Evolutionary conservation across 1,140 invertebrate species (phyloP).

Genomic region (Drosophila insularis): DNA sequence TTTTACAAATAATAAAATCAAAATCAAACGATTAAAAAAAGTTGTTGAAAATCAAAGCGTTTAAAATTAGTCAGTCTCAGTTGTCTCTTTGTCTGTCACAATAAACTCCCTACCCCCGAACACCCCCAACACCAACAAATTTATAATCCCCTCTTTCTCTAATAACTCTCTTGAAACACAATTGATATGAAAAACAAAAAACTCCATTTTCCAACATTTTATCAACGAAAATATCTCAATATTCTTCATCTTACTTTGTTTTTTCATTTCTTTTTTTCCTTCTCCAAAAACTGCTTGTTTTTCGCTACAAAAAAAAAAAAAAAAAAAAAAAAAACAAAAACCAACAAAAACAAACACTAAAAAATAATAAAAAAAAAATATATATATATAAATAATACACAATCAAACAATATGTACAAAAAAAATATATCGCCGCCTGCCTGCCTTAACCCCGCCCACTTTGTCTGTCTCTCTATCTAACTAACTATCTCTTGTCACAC

Average conservation of each 20-base stretch:
- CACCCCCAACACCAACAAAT: neutral
- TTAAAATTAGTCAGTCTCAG: constrained; percentile 30
- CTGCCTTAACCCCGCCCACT: neutral
- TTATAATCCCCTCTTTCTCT: neutral
- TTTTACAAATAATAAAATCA: constrained; percentile 54
- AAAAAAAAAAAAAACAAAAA: constrained; percentile 43
- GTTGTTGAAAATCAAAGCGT: constrained; percentile 73
- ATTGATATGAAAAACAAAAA: constrained; percentile 17
- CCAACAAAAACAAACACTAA: constrained; percentile 24
- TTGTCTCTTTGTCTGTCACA: neutral
- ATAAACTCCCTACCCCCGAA: neutral
- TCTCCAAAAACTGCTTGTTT: constrained; percentile 80
- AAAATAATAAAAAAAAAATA: neutral
- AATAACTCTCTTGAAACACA: constrained; percentile 3
- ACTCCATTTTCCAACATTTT: constrained; percentile 60
- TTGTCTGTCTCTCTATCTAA: neutral
- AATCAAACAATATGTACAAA: constrained; percentile 14
- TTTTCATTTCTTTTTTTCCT: constrained; percentile 79
- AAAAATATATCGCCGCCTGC: neutral
- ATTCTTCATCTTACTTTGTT: constrained; percentile 77
- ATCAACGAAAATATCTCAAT: constrained; percentile 67
- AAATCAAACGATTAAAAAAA: constrained; percentile 60
- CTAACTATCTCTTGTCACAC: neutral
- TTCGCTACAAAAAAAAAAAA: constrained; percentile 64
- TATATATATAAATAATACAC: constrained; percentile 6